Evolutionary conservation across 1,140 invertebrate species (phyloP).

Genomic region (Hermatobates lingyangjiaoensis): DNA sequence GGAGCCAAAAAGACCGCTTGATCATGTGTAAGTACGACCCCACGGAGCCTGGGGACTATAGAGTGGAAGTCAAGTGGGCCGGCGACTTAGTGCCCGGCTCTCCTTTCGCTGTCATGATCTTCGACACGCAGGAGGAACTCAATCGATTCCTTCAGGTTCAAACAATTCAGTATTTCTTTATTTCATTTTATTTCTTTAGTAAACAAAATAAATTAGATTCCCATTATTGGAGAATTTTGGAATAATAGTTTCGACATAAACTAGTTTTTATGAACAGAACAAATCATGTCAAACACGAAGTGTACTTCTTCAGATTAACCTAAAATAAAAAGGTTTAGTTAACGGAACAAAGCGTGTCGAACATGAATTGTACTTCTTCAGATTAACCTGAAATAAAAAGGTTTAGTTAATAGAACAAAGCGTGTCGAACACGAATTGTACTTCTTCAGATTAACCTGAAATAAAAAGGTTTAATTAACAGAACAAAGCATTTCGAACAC

Average conservation of each 20-base stretch:
- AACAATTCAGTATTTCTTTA: neutral
- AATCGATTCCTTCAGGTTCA: conserved; percentile 30
- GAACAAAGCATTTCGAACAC: no score
- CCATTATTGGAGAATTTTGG: neutral
- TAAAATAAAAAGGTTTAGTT: no score
- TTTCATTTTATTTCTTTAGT: neutral
- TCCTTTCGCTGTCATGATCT: conserved; percentile 96
- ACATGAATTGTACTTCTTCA: neutral
- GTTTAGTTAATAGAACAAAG: neutral
- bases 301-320: neutral
- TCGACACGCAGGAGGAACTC: conserved; percentile 93
- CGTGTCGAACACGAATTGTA: neutral
- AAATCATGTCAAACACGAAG: neutral
- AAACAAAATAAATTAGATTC: neutral
- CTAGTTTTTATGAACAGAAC: neutral
- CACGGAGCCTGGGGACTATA: conserved; percentile 93
- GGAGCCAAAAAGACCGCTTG: conserved; percentile 92
- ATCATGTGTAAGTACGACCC: conserved; percentile 96
- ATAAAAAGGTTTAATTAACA: neutral
- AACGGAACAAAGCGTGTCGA: neutral
- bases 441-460: neutral
- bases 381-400: neutral
- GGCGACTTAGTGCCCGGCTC: conserved; percentile 91
- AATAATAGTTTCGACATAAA: neutral
- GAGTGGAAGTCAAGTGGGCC: conserved; percentile 96